Percentiles rank a stretch among this genome's conserved stretches.
phyloP scores from a whole-genome alignment of 2,888 invertebrate species.

The Coremacera marginata region DNA sequence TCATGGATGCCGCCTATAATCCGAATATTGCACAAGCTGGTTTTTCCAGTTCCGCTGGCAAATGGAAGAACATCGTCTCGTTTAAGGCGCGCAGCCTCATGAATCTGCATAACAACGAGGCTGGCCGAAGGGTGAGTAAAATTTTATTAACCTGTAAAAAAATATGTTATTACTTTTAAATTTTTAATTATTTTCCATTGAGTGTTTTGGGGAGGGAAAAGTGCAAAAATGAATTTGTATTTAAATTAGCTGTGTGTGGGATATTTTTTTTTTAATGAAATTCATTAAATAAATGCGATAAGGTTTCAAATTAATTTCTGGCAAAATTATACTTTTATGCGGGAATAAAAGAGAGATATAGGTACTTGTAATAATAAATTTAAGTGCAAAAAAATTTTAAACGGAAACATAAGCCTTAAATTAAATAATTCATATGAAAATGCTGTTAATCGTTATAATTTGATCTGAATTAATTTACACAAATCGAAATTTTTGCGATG shows the following conservation, averaged over 20 bases:
- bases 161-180: not conserved
- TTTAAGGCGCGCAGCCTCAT: slow-evolving; percentile 84
- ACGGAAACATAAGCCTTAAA: no score
- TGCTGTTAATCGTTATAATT: no score
- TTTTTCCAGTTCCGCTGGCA: slow-evolving; percentile 36
- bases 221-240: not conserved
- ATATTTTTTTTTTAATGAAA: no score
- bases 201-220: not conserved
- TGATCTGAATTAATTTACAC: no score
- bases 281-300: no score
- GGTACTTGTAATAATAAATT: no score
- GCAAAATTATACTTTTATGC: no score
- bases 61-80: slow-evolving; percentile 58
- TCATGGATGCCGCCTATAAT: slow-evolving; percentile 45
- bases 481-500: no score
- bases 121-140: slow-evolving; percentile 88
- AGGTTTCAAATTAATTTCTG: no score
- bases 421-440: no score
- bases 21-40: slow-evolving; percentile 25
- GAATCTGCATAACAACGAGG: slow-evolving; percentile 99
- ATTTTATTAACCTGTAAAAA: not conserved
- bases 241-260: not conserved
- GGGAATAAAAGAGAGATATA: no score
- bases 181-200: slow-evolving; percentile 10
- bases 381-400: no score